Conservation (phyloP, 1,140 invertebrate genomes). For the Dryas iulia region DNA sequence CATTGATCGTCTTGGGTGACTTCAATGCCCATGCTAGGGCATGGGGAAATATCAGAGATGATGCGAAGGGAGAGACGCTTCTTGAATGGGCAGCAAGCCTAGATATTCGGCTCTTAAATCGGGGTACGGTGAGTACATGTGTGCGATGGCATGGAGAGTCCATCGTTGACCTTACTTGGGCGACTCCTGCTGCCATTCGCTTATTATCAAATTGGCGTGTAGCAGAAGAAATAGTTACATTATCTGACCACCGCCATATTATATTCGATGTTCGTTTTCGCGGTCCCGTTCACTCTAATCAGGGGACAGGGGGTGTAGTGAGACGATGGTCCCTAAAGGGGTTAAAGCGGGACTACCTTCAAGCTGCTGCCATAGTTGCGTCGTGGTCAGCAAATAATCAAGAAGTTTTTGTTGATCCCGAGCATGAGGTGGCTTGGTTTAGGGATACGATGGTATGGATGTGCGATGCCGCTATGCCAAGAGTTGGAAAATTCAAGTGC, state of each 20-base stretch:
- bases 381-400: too few relatives aligned
- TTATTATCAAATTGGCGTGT: constrained; percentile 39
- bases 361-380: too few relatives aligned
- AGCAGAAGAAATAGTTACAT: constrained; percentile 38
- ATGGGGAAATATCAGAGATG: neutral
- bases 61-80: neutral
- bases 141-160: constrained; percentile 41
- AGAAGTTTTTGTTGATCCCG: too few relatives aligned
- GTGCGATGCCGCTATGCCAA: too few relatives aligned
- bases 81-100: neutral
- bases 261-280: too few relatives aligned
- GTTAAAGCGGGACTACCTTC: too few relatives aligned
- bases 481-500: too few relatives aligned
- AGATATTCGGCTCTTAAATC: constrained; percentile 30
- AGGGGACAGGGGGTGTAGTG: too few relatives aligned
- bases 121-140: constrained; percentile 33
- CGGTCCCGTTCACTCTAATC: too few relatives aligned
- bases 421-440: too few relatives aligned
- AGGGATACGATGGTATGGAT: too few relatives aligned
- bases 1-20: neutral
- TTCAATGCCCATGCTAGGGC: neutral
- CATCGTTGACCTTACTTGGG: constrained; percentile 44
- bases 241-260: constrained; percentile 53
- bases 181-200: constrained; percentile 14
- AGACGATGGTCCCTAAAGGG: too few relatives aligned